A percentile compares a stretch with the other conserved stretches of the same genome.
These are phyloP conservation scores for Coelogynopora nodosa DNA, from an alignment of 2,888 invertebrate species.

Conservation along the genomic window DNA sequence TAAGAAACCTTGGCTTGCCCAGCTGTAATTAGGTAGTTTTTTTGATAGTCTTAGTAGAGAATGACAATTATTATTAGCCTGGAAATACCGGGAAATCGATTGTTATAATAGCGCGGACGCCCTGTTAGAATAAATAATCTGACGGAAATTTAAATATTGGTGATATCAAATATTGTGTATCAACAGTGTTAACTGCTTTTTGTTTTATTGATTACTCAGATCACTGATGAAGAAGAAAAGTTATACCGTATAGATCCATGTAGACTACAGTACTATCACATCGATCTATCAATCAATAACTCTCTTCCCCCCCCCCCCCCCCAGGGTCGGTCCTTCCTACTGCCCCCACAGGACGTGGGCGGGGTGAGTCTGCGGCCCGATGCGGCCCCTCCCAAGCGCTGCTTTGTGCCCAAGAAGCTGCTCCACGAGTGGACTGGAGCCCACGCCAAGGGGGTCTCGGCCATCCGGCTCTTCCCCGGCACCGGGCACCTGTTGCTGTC, in stretches of 20 bases:
- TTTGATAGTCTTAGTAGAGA: too few species aligned
- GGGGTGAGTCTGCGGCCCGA: conserved; percentile 81
- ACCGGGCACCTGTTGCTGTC: conserved; percentile 91
- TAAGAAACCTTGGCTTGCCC: too few species aligned
- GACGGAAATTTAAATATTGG: too few species aligned
- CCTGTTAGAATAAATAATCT: too few species aligned
- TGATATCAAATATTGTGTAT: too few species aligned
- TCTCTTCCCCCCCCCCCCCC: background rate
- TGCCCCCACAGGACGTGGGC: conserved; percentile 79
- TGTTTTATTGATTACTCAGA: background rate
- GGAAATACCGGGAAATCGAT: too few species aligned
- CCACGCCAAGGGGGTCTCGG: conserved; percentile 93
- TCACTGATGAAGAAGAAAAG: background rate
- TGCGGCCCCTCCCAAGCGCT: conserved; percentile 79
- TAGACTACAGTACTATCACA: too few species aligned
- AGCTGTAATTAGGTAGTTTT: too few species aligned
- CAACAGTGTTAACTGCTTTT: too few species aligned
- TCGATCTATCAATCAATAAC: background rate
- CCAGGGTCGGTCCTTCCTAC: conserved; percentile 80
- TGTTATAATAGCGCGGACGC: too few species aligned
- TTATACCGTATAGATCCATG: background rate
- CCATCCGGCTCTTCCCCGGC: conserved; percentile 86
- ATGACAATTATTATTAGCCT: too few species aligned
- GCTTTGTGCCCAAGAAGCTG: conserved; percentile 90
- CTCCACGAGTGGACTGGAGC: conserved; percentile 88